Percentiles rank a stretch among this genome's conserved stretches.
These are phyloP conservation scores for Entomyzon cyanotis DNA, from an alignment of 2,113 vertebrate genomes.

Conservation along the genomic window DNA sequence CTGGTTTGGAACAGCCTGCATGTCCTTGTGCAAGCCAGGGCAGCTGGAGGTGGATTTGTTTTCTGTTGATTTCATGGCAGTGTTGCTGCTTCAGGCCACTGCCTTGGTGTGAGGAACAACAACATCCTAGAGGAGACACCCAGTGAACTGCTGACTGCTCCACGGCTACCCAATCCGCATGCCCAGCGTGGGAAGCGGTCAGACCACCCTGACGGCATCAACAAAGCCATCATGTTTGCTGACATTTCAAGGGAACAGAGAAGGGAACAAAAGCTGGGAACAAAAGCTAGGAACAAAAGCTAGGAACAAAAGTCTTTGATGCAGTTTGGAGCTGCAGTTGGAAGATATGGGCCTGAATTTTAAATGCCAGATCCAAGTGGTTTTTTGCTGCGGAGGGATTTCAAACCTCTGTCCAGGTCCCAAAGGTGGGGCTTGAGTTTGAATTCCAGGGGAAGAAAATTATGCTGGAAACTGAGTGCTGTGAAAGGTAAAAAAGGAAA, in stretches of 20 bases:
- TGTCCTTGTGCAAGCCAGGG: neutral
- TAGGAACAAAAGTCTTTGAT: slow-evolving; percentile 31
- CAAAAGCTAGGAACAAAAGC: slow-evolving; percentile 5
- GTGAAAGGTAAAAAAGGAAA: neutral
- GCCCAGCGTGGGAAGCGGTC: slow-evolving; percentile 22
- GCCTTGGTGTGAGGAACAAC: slow-evolving; percentile 40
- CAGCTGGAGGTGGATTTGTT: slow-evolving; percentile 59
- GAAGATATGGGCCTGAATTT: neutral
- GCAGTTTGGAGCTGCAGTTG: neutral
- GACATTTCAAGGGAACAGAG: slow-evolving; percentile 51
- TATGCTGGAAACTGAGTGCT: neutral
- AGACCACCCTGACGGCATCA: slow-evolving; percentile 43
- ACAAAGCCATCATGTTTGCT: slow-evolving; percentile 52
- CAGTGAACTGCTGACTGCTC: slow-evolving; percentile 14
- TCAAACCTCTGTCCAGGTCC: neutral
- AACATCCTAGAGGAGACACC: slow-evolving; percentile 21
- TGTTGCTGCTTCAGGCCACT: slow-evolving; percentile 24
- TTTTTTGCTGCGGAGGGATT: neutral
- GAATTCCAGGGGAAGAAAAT: neutral
- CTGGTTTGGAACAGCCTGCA: neutral
- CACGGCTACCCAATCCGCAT: neutral
- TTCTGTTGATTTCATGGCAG: slow-evolving; percentile 53
- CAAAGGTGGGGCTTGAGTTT: neutral
- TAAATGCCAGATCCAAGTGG: neutral
- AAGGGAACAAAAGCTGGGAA: slow-evolving; percentile 11